Evolutionary conservation across 2,113 vertebrate species (phyloP).

Genomic region (Muntiacus reevesi): DNA sequence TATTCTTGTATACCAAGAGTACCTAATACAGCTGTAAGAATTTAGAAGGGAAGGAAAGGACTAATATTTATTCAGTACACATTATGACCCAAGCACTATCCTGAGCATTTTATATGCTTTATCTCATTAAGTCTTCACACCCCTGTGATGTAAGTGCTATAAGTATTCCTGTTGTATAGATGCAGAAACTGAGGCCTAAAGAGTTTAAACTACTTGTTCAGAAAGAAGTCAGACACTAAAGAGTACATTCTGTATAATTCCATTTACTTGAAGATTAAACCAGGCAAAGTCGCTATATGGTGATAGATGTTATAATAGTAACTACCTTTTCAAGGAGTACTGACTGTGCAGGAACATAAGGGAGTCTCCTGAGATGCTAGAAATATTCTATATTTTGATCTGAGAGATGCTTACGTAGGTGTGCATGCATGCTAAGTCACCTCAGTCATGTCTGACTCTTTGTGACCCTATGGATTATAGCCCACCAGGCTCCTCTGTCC

Average conservation of each 20-base stretch:
- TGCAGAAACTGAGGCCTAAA: neutral
- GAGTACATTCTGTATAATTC: neutral
- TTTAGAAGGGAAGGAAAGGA: neutral
- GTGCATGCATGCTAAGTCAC: neutral
- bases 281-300: neutral
- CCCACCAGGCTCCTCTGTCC: neutral
- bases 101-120: neutral
- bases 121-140: neutral
- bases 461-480: neutral
- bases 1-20: neutral
- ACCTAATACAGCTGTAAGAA: neutral
- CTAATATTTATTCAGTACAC: neutral
- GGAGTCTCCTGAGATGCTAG: neutral
- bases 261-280: neutral
- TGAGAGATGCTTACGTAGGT: neutral
- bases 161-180: neutral
- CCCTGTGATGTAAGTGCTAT: neutral
- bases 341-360: neutral
- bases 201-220: neutral
- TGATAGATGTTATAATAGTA: neutral
- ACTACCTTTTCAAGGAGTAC: neutral
- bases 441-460: neutral
- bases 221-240: constrained; percentile 1
- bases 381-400: neutral
- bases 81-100: neutral